Evolutionary conservation across 2,113 vertebrate species (phyloP).

Genomic region (Coturnix japonica): DNA sequence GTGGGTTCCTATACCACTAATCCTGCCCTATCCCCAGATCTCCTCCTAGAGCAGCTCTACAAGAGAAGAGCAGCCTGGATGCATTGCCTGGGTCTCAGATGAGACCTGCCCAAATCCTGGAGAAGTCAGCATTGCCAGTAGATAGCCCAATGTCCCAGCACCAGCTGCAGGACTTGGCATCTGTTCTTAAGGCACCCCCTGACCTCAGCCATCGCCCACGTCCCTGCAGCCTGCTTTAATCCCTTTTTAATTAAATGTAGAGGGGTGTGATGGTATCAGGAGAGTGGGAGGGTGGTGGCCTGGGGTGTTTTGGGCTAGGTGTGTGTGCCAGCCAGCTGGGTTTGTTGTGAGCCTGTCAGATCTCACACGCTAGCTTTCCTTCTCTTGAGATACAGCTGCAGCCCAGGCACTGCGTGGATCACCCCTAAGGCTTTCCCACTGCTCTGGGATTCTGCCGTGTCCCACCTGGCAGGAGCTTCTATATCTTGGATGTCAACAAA

Average conservation of each 20-base stretch:
- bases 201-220: constrained; percentile 21
- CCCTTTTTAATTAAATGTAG: constrained; percentile 62
- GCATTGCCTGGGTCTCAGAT: not conserved
- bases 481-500: not conserved
- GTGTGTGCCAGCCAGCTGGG: constrained; percentile 51
- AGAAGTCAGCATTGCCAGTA: not conserved
- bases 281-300: constrained; percentile 48
- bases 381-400: not conserved
- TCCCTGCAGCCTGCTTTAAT: constrained; percentile 54
- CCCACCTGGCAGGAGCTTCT: constrained; percentile 28
- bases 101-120: not conserved
- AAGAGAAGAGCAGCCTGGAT: accelerated
- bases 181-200: constrained; percentile 32
- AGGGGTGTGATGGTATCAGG: constrained; percentile 55
- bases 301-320: constrained; percentile 44
- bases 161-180: not conserved
- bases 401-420: not conserved
- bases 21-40: not conserved
- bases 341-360: constrained; percentile 41
- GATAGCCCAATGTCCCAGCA: constrained; percentile 25
- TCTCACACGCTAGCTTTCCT: not conserved
- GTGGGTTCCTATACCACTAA: not conserved
- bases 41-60: not conserved
- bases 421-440: not conserved
- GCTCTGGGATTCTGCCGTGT: not conserved